Evolutionary conservation across 2,797 vertebrate genomes (phyloP).

Genomic region (Otolemur crassicaudatus): DNA sequence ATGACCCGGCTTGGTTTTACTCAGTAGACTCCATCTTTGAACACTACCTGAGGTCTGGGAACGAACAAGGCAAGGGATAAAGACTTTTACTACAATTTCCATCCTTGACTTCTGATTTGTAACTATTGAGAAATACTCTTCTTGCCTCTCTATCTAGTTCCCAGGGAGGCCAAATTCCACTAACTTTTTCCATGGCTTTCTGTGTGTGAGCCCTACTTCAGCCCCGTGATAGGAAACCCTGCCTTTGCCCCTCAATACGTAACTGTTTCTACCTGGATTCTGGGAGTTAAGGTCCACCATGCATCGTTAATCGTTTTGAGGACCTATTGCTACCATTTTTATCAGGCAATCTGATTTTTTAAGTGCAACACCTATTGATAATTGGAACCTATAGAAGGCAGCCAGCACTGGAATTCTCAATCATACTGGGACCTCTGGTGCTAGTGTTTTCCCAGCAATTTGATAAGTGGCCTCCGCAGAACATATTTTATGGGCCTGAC

Average conservation of each 20-base stretch:
- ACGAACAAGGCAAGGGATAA: neutral
- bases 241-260: neutral
- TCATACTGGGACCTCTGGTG: neutral
- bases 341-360: neutral
- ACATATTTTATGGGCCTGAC: neutral
- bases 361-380: neutral
- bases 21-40: neutral
- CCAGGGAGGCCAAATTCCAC: neutral
- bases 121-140: neutral
- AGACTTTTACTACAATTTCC: neutral
- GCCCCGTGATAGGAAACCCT: neutral
- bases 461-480: neutral
- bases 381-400: neutral
- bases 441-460: neutral
- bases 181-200: neutral
- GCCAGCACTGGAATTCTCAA: neutral
- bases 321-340: neutral
- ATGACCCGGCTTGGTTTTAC: neutral
- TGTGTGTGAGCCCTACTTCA: neutral
- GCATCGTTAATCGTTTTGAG: neutral
- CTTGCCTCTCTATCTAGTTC: neutral
- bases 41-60: neutral
- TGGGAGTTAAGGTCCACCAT: neutral
- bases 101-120: neutral
- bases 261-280: neutral